Base-by-base conservation (phyloP, 2,113 vertebrate species). In the Pica pica region DNA sequence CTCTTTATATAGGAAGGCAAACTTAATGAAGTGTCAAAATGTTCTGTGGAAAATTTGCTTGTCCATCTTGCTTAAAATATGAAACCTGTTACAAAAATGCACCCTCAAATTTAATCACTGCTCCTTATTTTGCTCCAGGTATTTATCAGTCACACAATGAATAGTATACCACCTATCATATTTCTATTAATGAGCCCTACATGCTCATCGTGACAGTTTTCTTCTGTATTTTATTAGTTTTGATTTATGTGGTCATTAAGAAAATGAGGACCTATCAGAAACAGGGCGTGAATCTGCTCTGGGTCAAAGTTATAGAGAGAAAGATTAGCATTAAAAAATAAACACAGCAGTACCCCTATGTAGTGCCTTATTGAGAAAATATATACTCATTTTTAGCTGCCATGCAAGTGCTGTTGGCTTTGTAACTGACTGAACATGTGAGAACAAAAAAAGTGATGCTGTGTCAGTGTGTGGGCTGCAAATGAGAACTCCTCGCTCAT, bases 391-490 rank as follows among this genome's bases (percentile, higher is more conserved):
- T 93, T 95, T 93, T 64, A 97, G 79, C 67, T 92, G 70, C 68
- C 31, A 30, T 87, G 63, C 52, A 78, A 94, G 52, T 87, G 67
- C 67, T 90, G 63, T 68, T 93, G 73, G 76, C 90, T 96, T 95
- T 96, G 89, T 81, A 93, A 94, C 85, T 81, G 69, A 86, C 88
- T 94, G 88, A 95, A 92, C 88, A 93, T 88, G 88, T 94, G 95
- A 95, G 92, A 96, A 95, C 95, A 96, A 96, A 96, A 94, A 95
- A 90, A 96, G 83, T 79, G 95, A 90, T 95, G 90, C 90, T 96
- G 94, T 96, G 93, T 96, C 96, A 96, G 85, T 96, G 93, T 94
- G 94, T 95, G 88, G 90, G 96, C 88, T 90, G 88, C 83, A 96
- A 94, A 94, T 84, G 93, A 95, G 93, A 97, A 95, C 94, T 96